A percentile compares a stretch with the other conserved stretches of the same genome.
Conservation (phyloP, 2,113 vertebrate species). For the Conger conger region DNA sequence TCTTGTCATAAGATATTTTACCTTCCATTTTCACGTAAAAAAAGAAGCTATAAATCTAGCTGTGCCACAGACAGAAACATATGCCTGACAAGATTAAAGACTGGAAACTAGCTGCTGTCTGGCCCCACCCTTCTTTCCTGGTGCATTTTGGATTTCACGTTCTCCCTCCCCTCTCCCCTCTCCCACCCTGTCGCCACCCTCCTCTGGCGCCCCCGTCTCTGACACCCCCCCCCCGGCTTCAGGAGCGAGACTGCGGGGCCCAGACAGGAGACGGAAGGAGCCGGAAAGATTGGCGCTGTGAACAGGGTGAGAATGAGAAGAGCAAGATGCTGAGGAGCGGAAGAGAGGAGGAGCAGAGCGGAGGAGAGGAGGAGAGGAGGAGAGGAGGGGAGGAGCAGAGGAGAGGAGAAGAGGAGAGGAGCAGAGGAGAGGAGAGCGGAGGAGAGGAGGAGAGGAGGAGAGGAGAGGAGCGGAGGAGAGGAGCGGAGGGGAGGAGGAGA, state of each 20-base stretch:
- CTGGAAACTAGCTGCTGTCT: neutral
- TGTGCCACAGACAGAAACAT: neutral
- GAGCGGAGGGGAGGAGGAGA: too few relatives aligned
- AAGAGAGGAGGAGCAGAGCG: constrained; percentile 46
- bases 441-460: too few relatives aligned
- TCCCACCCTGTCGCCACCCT: constrained; percentile 1
- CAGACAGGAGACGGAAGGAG: neutral
- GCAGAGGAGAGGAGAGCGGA: too few relatives aligned
- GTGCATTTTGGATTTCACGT: neutral
- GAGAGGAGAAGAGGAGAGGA: too few relatives aligned
- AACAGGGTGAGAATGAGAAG: constrained; percentile 48
- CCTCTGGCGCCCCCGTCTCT: neutral
- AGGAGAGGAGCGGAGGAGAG: too few relatives aligned
- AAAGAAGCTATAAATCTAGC: neutral
- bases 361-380: too few relatives aligned
- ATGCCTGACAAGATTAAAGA: neutral
- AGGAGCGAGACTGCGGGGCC: neutral
- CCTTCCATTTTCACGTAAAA: neutral
- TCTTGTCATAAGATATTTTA: neutral
- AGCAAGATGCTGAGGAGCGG: constrained; percentile 36
- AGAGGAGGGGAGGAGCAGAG: too few relatives aligned
- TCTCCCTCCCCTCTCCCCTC: constrained; percentile 19
- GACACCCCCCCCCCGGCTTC: neutral
- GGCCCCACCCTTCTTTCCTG: neutral
- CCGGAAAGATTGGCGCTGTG: neutral